Percentiles rank a stretch among this genome's conserved stretches.
phyloP scores from a whole-genome alignment of 2,797 vertebrate species.

The Chelonia mydas region DNA sequence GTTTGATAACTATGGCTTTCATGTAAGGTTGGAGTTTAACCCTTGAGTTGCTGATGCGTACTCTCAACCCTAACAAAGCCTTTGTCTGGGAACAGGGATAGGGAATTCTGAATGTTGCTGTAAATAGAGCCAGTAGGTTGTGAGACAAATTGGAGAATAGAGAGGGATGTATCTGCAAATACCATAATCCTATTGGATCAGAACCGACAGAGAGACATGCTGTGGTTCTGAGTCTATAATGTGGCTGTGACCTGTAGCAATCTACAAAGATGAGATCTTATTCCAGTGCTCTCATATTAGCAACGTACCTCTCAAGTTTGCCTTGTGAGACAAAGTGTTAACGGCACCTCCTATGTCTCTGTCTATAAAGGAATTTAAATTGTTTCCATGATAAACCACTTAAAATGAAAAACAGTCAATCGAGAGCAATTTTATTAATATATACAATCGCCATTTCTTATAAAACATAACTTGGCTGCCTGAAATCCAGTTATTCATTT shows the following conservation, averaged over 20 bases:
- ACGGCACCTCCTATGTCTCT: not conserved
- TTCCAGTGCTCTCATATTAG: fast-evolving
- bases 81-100: not conserved
- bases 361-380: not conserved
- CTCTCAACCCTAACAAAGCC: not conserved
- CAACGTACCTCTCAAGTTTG: fast-evolving
- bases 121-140: not conserved
- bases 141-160: not conserved
- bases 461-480: not conserved
- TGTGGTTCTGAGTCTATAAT: not conserved
- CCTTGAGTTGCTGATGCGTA: not conserved
- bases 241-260: not conserved
- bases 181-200: not conserved
- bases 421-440: constrained; percentile 4
- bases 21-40: not conserved
- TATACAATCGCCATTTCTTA: not conserved
- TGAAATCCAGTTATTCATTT: not conserved
- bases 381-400: not conserved
- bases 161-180: not conserved
- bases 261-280: not conserved
- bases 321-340: not conserved
- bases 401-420: not conserved
- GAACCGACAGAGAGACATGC: not conserved
- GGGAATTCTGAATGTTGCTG: not conserved
- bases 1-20: not conserved